Base-by-base conservation (phyloP, 2,888 invertebrate genomes). In the Drosophila borborema region DNA sequence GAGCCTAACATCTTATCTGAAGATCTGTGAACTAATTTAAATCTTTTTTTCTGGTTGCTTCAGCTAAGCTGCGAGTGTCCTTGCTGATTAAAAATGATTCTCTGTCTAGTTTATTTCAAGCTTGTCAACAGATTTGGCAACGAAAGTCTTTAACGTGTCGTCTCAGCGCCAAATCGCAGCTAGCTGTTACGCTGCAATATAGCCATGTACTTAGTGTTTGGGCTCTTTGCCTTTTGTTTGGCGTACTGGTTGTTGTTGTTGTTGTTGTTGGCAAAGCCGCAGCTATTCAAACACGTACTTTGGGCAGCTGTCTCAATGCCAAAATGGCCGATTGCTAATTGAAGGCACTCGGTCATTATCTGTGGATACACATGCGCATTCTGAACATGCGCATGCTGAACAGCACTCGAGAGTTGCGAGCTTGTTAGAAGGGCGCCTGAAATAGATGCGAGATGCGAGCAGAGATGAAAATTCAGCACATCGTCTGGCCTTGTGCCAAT, bases 341-440 rank as follows among this genome's bases (percentile, higher is more conserved):
- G 86, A 90, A 77, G 81, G 86, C 84, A 72, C 89, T 86, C 74
- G 89, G 89, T 74, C 89, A 90, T 90, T 85, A 85, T 90, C 84
- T 81, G 71, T 56, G 74, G 74, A 71, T 65, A 71, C 79, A 65
- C 72, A 68, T 70, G 69, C 76, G 72, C 62, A 78, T 76, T 74
- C n/a, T n/a, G n/a, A n/a, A n/a, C 70, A 58, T 54, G n/a, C n/a
- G n/a, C n/a, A n/a, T 70, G 69, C 68, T 74, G 80, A 81, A 71
- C 65, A 74, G 63, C 87, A 77, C 83, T 84, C 71, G 86, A 85
- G 68, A 81, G 71, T 84, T 75, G 86, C 72, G 54, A 82, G 88
- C 75, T 89, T 84, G 78, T 78, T 74, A 72, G 68, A 34, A 45
- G 70, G 64, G 20, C 18, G 49, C 73, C 69, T 45, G 38, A 73